Conservation (phyloP, 2,888 invertebrate genomes). For the Tupiocoris notatus region DNA sequence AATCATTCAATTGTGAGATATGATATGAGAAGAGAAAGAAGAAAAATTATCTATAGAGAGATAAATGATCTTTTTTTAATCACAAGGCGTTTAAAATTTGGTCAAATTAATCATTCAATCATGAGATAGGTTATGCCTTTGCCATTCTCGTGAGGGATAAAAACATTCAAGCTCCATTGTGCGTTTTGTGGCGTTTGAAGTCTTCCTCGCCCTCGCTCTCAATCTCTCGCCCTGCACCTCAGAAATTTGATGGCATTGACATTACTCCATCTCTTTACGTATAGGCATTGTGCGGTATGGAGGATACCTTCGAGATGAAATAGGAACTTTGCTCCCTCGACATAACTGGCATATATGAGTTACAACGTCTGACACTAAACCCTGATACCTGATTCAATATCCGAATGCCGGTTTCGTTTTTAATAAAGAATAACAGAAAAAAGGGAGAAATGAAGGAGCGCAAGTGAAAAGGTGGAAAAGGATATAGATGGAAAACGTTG, state of each 20-base stretch:
- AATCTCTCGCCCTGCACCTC: neutral
- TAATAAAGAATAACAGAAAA: constrained; percentile 16
- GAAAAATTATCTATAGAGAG: too few species aligned
- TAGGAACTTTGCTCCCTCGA: neutral
- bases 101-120: too few species aligned
- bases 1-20: too few species aligned
- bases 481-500: constrained; percentile 5
- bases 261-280: constrained; percentile 18
- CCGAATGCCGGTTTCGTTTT: constrained; percentile 24
- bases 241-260: constrained; percentile 31
- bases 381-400: constrained; percentile 38
- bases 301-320: neutral
- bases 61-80: too few species aligned
- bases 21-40: too few species aligned
- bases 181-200: neutral
- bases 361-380: constrained; percentile 29
- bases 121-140: too few species aligned
- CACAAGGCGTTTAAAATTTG: too few species aligned
- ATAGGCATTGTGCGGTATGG: neutral
- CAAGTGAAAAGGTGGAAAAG: neutral
- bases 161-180: neutral
- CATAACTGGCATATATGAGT: constrained; percentile 37
- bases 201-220: neutral
- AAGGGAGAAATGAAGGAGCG: neutral
- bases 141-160: neutral